Percentiles rank a stretch among this genome's conserved stretches.
phyloP scores from a whole-genome alignment of 2,113 vertebrate genomes.

The Gila orcuttii region DNA sequence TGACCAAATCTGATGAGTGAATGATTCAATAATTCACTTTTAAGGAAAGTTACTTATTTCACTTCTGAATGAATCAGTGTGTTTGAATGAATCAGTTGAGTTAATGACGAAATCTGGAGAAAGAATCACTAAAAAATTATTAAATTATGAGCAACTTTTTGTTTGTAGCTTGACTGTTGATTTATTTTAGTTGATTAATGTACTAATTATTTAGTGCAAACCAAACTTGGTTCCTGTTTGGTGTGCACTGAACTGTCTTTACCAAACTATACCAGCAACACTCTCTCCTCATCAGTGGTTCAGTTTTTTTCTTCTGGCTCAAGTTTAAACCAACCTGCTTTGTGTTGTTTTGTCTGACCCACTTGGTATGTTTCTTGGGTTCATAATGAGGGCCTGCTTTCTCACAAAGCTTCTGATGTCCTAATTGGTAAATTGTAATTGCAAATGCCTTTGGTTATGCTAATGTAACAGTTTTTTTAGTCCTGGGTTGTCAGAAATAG shows the following conservation, averaged over 20 bases:
- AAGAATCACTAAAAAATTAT: not conserved
- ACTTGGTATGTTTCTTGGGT: conserved; percentile 40
- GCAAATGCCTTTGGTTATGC: conserved; percentile 45
- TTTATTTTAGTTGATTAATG: not conserved
- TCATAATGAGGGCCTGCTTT: conserved; percentile 36
- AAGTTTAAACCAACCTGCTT: not conserved
- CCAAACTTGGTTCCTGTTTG: not conserved
- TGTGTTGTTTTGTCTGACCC: conserved; percentile 35
- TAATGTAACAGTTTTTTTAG: conserved; percentile 15
- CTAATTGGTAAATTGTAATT: conserved; percentile 48
- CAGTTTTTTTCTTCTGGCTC: not conserved
- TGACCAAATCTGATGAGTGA: not conserved
- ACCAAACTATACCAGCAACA: not conserved
- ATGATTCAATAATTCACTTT: not conserved
- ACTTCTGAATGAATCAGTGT: not conserved
- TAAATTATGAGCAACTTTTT: too few relatives aligned
- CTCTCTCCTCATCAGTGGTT: not conserved
- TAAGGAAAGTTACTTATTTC: not conserved
- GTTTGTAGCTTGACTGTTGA: too few relatives aligned
- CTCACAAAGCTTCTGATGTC: conserved; percentile 36
- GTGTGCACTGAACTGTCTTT: not conserved
- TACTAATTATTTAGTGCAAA: not conserved
- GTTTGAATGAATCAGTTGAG: not conserved
- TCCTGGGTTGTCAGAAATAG: conserved; percentile 35
- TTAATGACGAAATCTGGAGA: not conserved